Evolutionary conservation across 2,113 vertebrate genomes (phyloP).

Genomic region (Microcebus murinus): DNA sequence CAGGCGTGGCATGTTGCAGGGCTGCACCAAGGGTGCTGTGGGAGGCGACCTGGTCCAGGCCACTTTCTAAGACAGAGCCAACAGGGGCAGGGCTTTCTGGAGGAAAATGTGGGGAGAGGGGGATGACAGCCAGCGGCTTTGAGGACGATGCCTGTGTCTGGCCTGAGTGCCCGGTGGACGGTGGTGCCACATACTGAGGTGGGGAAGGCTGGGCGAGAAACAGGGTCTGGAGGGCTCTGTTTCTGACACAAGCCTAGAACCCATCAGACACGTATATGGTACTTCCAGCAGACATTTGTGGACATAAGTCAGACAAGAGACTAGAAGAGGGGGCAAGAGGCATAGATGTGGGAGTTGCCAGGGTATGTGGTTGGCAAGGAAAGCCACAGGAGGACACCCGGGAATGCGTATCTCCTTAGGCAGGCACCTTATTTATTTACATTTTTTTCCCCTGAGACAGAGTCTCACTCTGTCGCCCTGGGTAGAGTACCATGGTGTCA

Average conservation of each 20-base stretch:
- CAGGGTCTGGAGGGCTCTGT: background rate
- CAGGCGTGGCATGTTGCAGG: background rate
- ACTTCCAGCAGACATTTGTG: background rate
- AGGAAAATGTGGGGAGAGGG: background rate
- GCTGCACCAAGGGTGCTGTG: too few species aligned
- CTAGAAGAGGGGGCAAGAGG: background rate
- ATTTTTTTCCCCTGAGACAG: too few species aligned
- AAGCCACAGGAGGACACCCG: background rate
- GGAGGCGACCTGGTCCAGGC: background rate
- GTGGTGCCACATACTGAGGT: background rate
- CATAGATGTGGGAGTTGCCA: background rate
- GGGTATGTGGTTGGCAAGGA: background rate
- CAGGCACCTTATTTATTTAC: background rate
- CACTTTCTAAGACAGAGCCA: background rate
- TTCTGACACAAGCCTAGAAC: background rate
- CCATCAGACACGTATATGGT: background rate
- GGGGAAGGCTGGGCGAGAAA: background rate
- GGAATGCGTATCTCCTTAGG: background rate
- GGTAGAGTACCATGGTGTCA: too few species aligned
- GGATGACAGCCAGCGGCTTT: background rate
- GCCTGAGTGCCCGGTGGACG: background rate
- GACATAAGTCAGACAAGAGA: background rate
- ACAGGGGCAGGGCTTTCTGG: background rate
- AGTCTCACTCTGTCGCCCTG: too few species aligned
- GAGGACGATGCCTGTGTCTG: background rate